Evolutionary conservation across 2,888 invertebrate species (phyloP).

Genomic region (Nephrotoma flavescens): DNA sequence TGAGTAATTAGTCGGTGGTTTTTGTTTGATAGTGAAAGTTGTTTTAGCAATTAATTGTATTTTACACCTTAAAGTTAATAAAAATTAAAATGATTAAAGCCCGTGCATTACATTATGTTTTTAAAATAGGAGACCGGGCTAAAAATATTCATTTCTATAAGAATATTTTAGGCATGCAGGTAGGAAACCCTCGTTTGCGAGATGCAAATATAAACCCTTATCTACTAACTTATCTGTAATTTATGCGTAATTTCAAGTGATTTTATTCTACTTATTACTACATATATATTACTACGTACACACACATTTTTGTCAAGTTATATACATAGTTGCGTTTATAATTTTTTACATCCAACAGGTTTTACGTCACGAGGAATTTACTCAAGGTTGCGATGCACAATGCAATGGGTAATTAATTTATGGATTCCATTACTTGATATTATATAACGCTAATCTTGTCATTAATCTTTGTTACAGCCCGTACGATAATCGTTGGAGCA

Average conservation of each 20-base stretch:
- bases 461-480: conserved; percentile 44
- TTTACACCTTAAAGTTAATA: too few relatives aligned
- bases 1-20: neutral
- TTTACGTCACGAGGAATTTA: conserved; percentile 92
- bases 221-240: neutral
- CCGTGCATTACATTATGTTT: conserved; percentile 88
- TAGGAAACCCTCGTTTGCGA: conserved; percentile 21
- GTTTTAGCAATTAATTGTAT: neutral
- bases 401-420: conserved; percentile 74
- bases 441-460: neutral
- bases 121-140: conserved; percentile 84
- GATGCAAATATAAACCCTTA: too few relatives aligned
- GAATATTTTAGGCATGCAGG: conserved; percentile 89
- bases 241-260: neutral
- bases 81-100: conserved; percentile 27
- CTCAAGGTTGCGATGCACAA: conserved; percentile 89
- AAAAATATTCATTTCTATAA: conserved; percentile 77
- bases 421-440: conserved; percentile 1
- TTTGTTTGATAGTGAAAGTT: neutral
- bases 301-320: neutral
- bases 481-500: conserved; percentile 95
- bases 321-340: neutral
- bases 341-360: conserved; percentile 38
- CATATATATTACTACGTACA: neutral
- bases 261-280: neutral